Conservation (phyloP, 2,113 vertebrate species). For the Diadophis punctatus region DNA sequence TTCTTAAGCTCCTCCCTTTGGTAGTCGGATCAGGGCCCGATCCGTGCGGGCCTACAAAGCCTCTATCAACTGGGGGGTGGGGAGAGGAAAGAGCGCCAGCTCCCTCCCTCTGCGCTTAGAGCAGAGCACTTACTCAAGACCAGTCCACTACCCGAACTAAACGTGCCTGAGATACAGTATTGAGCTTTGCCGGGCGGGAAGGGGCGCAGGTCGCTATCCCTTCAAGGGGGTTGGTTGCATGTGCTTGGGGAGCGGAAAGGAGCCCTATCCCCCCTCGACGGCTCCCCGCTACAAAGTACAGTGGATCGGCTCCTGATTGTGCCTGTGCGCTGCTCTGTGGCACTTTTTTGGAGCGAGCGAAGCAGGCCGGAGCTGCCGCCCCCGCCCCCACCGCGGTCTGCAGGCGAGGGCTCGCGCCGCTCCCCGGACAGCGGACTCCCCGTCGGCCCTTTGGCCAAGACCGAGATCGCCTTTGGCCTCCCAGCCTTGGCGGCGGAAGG, state of each 20-base stretch:
- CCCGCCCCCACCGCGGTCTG: background rate
- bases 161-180: background rate
- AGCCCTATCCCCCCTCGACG: no score
- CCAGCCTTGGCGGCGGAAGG: constrained; percentile 61
- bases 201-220: background rate
- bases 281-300: background rate
- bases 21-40: background rate
- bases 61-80: no score
- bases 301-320: background rate
- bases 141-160: background rate
- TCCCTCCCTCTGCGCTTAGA: background rate
- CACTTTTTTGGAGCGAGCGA: background rate
- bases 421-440: background rate
- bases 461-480: constrained; percentile 19
- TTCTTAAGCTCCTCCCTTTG: background rate
- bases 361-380: background rate
- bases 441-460: background rate
- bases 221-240: background rate
- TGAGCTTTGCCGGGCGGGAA: background rate
- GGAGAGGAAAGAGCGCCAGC: background rate
- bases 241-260: accelerated
- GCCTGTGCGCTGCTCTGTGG: background rate
- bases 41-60: background rate
- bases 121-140: background rate
- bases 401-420: background rate